A percentile compares a stretch with the other conserved stretches of the same genome.
Evolutionary conservation across 2,888 invertebrate species (phyloP).

Genomic region (Eilema sororculum): DNA sequence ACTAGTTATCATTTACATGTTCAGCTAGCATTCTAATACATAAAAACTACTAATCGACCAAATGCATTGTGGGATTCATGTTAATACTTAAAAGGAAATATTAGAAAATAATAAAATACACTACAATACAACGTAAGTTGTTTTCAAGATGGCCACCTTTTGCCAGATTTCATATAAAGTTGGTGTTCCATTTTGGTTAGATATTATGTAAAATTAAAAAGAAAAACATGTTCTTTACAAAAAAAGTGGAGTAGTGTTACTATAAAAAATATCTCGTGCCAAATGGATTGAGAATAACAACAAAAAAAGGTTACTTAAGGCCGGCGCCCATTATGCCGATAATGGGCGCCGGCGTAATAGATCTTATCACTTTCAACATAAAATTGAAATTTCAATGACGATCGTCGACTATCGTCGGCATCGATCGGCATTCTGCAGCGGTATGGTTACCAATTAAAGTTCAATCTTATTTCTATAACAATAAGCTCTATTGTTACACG

Average conservation of each 20-base stretch:
- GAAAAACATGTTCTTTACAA: neutral
- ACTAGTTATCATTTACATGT: constrained; percentile 20
- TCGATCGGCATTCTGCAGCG: too few species aligned
- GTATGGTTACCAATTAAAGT: too few species aligned
- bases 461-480: too few species aligned
- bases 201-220: neutral
- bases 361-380: too few species aligned
- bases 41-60: constrained; percentile 18
- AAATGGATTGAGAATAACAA: too few species aligned
- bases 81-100: constrained; percentile 20
- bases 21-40: constrained; percentile 39
- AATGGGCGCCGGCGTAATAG: too few species aligned
- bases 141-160: neutral
- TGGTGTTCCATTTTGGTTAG: neutral
- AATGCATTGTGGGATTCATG: constrained; percentile 23
- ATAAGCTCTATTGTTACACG: too few species aligned
- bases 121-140: neutral
- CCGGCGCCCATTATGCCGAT: too few species aligned
- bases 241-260: neutral
- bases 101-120: neutral
- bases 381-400: too few species aligned
- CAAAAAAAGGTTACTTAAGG: too few species aligned
- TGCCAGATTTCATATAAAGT: neutral
- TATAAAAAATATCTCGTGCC: too few species aligned
- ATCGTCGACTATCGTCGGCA: too few species aligned